Evolutionary conservation across 2,797 vertebrate genomes (phyloP), one percentile per base, ranked within the genome.

Genomic region (Phoxinus dragarum): DNA sequence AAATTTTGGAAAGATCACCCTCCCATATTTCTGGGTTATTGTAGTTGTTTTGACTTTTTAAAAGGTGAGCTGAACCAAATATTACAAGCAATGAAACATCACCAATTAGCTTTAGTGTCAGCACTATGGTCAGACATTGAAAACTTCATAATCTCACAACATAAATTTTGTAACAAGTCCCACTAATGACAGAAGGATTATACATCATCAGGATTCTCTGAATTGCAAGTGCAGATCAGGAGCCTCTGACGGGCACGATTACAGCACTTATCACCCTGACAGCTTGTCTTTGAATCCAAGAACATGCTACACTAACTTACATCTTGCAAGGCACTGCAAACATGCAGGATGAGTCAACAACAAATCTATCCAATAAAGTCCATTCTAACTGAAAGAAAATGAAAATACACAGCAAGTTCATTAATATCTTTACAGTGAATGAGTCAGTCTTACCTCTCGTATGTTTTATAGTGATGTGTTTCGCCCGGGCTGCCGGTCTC

Each of bases 361-460:
- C 5, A 44, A 34, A 19, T 27, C 0, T 1, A 61, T n/a, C 34
- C 61, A 11, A 27, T 10, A 10, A 16, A 23, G 19, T 10, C n/a
- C n/a, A 64, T 12, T 77, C 12, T 36, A 17, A 17, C 11, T 38
- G 3, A 38, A 59, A 40, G 7, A 8, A 54, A 36, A 64, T 44
- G 2, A 64, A 27, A 42, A 5, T 1, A 16, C 47, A 44, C 11
- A 44, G 44, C 0, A 5, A 17, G 16, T 17, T 1, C 0, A 49
- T 49, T n/a, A 6, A 12, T 6, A 74, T 14, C 3, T 69, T 38
- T 10, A 54, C 4, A 27, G 12, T 21, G 38, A 85, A 16, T 16
- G 34, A 1, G 54, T 14, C n/a, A 16, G 6, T 91, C 92, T 93
- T 95, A 97, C 96, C 95, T 94, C 90, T 96, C 95, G 78, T 96